Evolutionary conservation across 2,797 vertebrate species (phyloP), one percentile per base, ranked within the genome.

Genomic region (Esox lucius): DNA sequence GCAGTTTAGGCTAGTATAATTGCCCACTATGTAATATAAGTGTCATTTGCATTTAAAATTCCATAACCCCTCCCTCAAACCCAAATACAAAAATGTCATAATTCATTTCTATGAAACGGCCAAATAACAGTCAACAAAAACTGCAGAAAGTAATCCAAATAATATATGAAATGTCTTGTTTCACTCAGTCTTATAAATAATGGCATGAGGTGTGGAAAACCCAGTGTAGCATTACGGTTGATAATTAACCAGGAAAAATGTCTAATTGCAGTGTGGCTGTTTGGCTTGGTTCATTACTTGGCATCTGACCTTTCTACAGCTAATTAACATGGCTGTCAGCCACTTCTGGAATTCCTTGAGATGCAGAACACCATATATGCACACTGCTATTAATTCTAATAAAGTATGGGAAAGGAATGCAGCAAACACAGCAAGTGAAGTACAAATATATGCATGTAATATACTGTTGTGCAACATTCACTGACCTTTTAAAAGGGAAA

Each of bases 281-380:
- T 70, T 74, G 72, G 68, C 51, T 84, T 48, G 71, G 67, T 81
- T 89, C 79, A 86, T 88, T 90, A 89, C 82, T 78, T 80, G 72
- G 81, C 78, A 80, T 81, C 70, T 90, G 87, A 90, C 91, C 90
- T 89, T 87, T 81, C 56, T 77, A 75, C 74, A 85, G 77, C 83
- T 87, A 86, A 92, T 92, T 90, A 93, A 89, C 83, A 86, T 74
- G 62, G 68, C 74, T 91, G 88, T 86, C 82, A 84, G 68, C 81
- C 82, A 80, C 39, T 72, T 79, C 59, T 79, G 72, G 72, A 81
- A 81, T 86, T 83, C 56, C 66, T 86, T 77, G 75, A 79, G 68
- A 88, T 78, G 72, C 65, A 81, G 53, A 61, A 66, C 31, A 66
- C 73, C 13, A 71, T 65, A 17, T 28, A 68, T 39, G 53, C 62